Percentiles rank a stretch among this genome's conserved stretches.
Conservation (phyloP, 2,888 invertebrate genomes). For the Tetramorium bicarinatum region DNA sequence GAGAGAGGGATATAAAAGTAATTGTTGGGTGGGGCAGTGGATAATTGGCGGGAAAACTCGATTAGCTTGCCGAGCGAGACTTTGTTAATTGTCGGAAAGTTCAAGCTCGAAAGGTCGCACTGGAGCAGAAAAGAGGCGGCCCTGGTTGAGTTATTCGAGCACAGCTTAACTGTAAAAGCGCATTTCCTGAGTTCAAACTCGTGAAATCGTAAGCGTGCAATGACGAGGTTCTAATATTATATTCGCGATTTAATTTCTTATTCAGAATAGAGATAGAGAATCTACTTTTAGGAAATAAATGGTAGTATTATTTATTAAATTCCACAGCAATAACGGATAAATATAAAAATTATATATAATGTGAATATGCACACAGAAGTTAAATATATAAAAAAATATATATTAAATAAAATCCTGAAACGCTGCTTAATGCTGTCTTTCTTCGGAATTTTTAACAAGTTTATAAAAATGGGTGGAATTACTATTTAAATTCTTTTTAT, state of each 20-base stretch:
- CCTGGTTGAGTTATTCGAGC: neutral
- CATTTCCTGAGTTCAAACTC: constrained; percentile 3
- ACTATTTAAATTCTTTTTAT: neutral
- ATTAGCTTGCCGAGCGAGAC: constrained; percentile 57
- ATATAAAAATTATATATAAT: constrained; percentile 5
- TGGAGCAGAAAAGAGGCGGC: constrained; percentile 10
- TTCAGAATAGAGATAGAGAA: neutral
- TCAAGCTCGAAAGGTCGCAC: constrained; percentile 38
- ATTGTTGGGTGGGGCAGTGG: constrained; percentile 49
- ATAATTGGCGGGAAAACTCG: constrained; percentile 77
- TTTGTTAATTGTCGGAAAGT: constrained; percentile 56
- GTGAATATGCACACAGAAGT: neutral
- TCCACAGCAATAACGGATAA: neutral
- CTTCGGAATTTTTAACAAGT: neutral
- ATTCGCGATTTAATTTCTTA: constrained; percentile 11
- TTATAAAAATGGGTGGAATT: neutral
- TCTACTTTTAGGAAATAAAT: neutral
- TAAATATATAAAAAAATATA: neutral
- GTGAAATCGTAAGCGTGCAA: neutral
- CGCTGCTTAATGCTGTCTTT: neutral
- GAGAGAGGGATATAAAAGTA: constrained; percentile 45
- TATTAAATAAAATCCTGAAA: neutral
- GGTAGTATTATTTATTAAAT: neutral
- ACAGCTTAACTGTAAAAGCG: constrained; percentile 27
- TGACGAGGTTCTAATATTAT: neutral